Evolutionary conservation across 2,113 vertebrate species (phyloP).

Genomic region (Tyto alba): DNA sequence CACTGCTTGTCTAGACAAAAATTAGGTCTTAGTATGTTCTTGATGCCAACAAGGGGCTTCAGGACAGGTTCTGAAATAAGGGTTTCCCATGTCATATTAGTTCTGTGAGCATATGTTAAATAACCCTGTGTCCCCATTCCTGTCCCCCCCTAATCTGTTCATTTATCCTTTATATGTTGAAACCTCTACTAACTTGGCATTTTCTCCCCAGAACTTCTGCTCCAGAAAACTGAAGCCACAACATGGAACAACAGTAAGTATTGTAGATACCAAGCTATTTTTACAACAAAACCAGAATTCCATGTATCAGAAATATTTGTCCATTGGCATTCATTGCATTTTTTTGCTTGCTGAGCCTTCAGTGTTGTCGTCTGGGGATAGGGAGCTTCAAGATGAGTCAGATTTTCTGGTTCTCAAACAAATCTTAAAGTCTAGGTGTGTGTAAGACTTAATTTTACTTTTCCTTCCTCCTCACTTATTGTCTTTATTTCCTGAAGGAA

Average conservation of each 20-base stretch:
- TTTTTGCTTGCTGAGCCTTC: neutral
- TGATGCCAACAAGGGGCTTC: neutral
- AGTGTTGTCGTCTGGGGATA: neutral
- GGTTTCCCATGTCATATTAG: neutral
- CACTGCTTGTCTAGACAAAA: neutral
- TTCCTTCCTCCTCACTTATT: neutral
- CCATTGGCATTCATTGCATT: neutral
- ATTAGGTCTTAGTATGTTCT: neutral
- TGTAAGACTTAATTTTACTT: neutral
- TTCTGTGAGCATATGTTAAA: neutral
- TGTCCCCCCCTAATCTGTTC: accelerated
- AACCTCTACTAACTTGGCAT: neutral
- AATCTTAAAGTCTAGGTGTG: neutral
- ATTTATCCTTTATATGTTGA: neutral
- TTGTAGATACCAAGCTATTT: neutral
- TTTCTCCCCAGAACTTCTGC: neutral
- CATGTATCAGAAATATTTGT: neutral
- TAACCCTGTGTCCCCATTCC: neutral
- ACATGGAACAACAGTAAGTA: neutral
- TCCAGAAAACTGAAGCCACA: neutral
- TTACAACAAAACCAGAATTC: neutral
- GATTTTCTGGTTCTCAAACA: neutral
- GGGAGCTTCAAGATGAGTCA: neutral
- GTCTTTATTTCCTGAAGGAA: neutral
- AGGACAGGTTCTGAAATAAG: neutral